Evolutionary conservation across 2,888 invertebrate genomes (phyloP).

Genomic region (Xanthorhoe designata): DNA sequence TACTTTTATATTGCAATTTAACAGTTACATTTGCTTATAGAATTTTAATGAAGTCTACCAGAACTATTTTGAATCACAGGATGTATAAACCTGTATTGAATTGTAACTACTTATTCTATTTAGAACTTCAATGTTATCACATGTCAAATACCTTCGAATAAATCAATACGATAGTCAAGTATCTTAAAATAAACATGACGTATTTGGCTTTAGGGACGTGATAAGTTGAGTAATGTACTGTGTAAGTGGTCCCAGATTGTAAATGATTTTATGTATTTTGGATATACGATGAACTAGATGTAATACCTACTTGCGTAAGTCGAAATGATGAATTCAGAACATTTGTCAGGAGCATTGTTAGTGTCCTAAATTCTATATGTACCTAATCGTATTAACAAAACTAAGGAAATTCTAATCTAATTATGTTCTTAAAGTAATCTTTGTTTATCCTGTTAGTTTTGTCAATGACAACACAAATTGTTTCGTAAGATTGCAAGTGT

Average conservation of each 20-base stretch:
- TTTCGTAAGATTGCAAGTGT: constrained; percentile 14
- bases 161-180: constrained; percentile 4
- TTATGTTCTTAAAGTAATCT: constrained; percentile 34
- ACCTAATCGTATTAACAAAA: constrained; percentile 20
- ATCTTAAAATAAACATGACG: constrained; percentile 6
- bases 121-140: constrained; percentile 31
- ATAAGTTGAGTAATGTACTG: not conserved
- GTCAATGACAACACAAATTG: constrained; percentile 8
- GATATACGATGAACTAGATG: not conserved
- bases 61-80: constrained; percentile 34
- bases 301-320: too few species aligned
- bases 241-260: not conserved
- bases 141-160: constrained; percentile 21
- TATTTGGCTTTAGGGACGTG: not conserved
- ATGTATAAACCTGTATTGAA: constrained; percentile 39
- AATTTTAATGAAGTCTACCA: constrained; percentile 34
- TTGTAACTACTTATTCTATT: constrained; percentile 23
- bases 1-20: constrained; percentile 13
- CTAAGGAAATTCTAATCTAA: constrained; percentile 25
- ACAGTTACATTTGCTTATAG: constrained; percentile 29
- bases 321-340: too few species aligned
- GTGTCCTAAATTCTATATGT: not conserved
- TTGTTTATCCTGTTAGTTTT: constrained; percentile 35
- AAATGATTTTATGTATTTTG: not conserved
- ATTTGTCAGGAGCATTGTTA: not conserved